Conservation (phyloP, 1,140 invertebrate genomes). For the Danaus melanippus region DNA sequence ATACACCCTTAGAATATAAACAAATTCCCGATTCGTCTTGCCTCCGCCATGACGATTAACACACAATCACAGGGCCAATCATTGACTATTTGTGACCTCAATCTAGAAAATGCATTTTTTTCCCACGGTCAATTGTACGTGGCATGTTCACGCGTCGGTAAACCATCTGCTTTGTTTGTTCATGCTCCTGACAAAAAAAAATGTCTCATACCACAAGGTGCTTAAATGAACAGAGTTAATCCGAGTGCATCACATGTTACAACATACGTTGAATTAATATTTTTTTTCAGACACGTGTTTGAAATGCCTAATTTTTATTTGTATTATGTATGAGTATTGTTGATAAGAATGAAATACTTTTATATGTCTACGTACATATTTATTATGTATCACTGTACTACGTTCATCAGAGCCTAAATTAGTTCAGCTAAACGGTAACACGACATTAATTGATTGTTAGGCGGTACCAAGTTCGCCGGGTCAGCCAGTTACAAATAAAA, state of each 20-base stretch:
- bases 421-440: constrained; percentile 3
- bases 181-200: constrained; percentile 5
- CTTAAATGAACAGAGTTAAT: constrained; percentile 3
- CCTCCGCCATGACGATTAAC: constrained; percentile 18
- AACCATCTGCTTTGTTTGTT: constrained; percentile 16
- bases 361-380: no score
- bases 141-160: constrained; percentile 13
- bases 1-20: constrained; percentile 17
- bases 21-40: constrained; percentile 14
- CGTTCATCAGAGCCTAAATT: constrained; percentile 3
- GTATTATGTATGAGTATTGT: no score
- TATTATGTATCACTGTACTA: constrained; percentile 3
- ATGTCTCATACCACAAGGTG: constrained; percentile 2
- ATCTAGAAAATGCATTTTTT: constrained; percentile 8
- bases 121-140: constrained; percentile 8
- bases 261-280: background rate
- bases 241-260: background rate
- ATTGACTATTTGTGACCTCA: constrained; percentile 12
- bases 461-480: no score
- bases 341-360: no score
- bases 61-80: constrained; percentile 18
- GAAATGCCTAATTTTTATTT: no score
- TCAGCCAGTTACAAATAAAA: no score
- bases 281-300: no score
- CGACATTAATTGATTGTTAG: constrained; percentile 3